Evolutionary conservation across 2,113 vertebrate species (phyloP), one percentile per base, ranked within the genome.

Genomic region (Syrmaticus mikado): DNA sequence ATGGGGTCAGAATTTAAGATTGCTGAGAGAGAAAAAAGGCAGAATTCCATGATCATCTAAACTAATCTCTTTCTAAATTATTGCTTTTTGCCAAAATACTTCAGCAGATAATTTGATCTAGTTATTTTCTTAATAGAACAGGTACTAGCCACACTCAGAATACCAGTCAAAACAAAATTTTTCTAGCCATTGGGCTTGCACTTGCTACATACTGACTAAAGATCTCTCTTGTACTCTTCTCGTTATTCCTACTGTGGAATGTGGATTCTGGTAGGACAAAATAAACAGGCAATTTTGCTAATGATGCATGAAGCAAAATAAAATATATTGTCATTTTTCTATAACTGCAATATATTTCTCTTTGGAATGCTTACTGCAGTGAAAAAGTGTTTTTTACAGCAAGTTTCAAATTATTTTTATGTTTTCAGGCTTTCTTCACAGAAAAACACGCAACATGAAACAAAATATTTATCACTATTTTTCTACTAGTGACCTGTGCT

Each of bases 271-370:
- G 25, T 15, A 70, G 48, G 67, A 85, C 41, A 21, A 76, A 70
- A 68, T 10, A 18, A 94, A 85, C n/a, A 73, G 55, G 11, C 8
- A 62, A 58, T 80, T 89, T 80, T 87, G 34, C 28, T 79, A 89
- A 85, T 73, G 60, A 62, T 70, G 25, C 46, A 77, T 50, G 55
- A 85, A 92, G 45, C 17, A 93, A 89, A 87, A 89, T 52, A 84
- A 92, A 90, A 89, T 21, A 66, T 40, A 62, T 25, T 62, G 16
- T 50, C 4, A 65, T 85, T 46, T 46, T 87, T 84, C 45, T 76
- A 11, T 41, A 89, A 61, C n/a, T 50, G 28, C 43, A 90, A 13
- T 27, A 10, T 48, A 92, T 78, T 90, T 84, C 13, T 1, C 10
- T 88, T 74, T 72, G 30, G 40, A 76, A 79, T 78, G 46, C 46